Percentiles rank a stretch among this genome's conserved stretches.
Evolutionary conservation across 2,113 vertebrate species (phyloP).

Genomic region (Corythoichthys haematopterus): DNA sequence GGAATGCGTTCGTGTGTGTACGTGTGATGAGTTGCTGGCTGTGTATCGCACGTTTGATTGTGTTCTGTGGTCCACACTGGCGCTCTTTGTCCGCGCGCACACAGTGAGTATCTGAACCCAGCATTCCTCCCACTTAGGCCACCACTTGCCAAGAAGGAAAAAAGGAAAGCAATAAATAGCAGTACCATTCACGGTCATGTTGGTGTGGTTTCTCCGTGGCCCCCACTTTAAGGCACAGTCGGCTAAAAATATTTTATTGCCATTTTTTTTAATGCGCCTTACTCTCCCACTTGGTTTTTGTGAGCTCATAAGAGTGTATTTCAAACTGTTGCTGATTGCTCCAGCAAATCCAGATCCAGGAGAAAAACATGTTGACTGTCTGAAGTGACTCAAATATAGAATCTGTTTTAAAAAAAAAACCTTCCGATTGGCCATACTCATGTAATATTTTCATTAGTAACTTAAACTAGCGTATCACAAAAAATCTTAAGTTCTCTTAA

Average conservation of each 20-base stretch:
- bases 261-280: constrained; percentile 36
- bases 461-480: too few relatives aligned
- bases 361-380: not conserved
- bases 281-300: constrained; percentile 40
- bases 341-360: not conserved
- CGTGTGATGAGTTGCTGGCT: constrained; percentile 61
- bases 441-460: too few relatives aligned
- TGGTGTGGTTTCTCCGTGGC: constrained; percentile 41
- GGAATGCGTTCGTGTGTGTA: constrained; percentile 51
- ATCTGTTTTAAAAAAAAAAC: too few relatives aligned
- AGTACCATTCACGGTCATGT: constrained; percentile 56
- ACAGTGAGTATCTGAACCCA: constrained; percentile 34
- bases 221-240: constrained; percentile 42
- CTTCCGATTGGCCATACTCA: too few relatives aligned
- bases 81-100: constrained; percentile 53
- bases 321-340: not conserved
- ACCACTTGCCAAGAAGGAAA: constrained; percentile 42
- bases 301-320: not conserved
- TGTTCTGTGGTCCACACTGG: constrained; percentile 62
- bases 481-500: too few relatives aligned
- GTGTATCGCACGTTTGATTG: constrained; percentile 62
- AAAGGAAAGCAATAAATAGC: constrained; percentile 35
- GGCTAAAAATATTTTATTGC: constrained; percentile 66
- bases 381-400: too few relatives aligned
- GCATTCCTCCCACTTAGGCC: constrained; percentile 52